These are phyloP conservation scores for Plodia interpunctella DNA, from an alignment of 1,140 invertebrate genomes.

Conservation along the genomic window DNA sequence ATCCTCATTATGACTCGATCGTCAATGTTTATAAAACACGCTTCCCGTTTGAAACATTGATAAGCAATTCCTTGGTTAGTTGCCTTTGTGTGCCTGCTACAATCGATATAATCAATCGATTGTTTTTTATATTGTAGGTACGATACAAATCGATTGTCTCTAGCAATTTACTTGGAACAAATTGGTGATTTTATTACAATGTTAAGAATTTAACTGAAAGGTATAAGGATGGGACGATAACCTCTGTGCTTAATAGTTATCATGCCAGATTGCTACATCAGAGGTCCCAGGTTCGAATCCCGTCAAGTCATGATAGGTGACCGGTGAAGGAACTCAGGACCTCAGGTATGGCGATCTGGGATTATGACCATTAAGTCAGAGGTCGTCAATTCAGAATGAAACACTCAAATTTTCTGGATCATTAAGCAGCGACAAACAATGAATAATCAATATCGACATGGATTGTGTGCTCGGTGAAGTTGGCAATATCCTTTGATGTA, in stretches of 20 bases:
- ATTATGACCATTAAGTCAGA: no score
- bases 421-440: slow-evolving; percentile 41
- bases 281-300: no score
- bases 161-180: not conserved
- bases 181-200: not conserved
- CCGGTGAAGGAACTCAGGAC: no score
- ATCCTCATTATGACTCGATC: not conserved
- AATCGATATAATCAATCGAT: slow-evolving; percentile 2
- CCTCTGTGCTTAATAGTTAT: no score
- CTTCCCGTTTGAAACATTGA: slow-evolving; percentile 21
- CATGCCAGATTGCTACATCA: no score
- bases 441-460: slow-evolving; percentile 35
- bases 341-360: no score
- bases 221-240: no score
- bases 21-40: slow-evolving; percentile 30
- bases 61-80: slow-evolving; percentile 29
- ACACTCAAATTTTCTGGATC: slow-evolving; percentile 40
- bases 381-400: slow-evolving; percentile 39
- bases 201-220: no score
- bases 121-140: not conserved
- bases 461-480: no score
- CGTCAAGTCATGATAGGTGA: no score
- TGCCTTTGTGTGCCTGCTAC: slow-evolving; percentile 19
- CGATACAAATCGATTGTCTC: not conserved
- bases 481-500: not conserved